A percentile compares a stretch with the other conserved stretches of the same genome.
Conservation (phyloP, 2,113 vertebrate genomes). For the Labeo catla region DNA sequence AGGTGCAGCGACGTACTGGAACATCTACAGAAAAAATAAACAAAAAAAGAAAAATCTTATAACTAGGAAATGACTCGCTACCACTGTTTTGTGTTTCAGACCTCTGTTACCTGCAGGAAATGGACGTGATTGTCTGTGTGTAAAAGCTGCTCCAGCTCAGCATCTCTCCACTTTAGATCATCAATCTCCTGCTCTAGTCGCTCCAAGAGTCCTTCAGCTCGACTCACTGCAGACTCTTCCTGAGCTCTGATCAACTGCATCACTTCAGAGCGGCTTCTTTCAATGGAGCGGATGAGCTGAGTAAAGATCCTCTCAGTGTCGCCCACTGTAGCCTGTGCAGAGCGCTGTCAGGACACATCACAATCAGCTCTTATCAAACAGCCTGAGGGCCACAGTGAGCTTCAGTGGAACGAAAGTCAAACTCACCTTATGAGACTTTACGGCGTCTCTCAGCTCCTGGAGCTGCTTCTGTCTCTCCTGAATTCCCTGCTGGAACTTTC, state of each 20-base stretch:
- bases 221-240: slow-evolving; percentile 33
- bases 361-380: not conserved
- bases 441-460: not conserved
- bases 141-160: slow-evolving; percentile 48
- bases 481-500: not conserved
- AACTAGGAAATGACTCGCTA: too few species aligned
- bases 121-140: slow-evolving; percentile 21
- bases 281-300: slow-evolving; percentile 43
- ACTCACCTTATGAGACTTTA: slow-evolving; percentile 3
- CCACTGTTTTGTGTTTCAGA: not conserved
- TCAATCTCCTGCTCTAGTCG: slow-evolving; percentile 48
- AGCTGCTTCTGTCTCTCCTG: slow-evolving; percentile 11
- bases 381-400: not conserved
- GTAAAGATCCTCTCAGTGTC: slow-evolving; percentile 50
- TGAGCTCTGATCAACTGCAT: slow-evolving; percentile 16
- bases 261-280: slow-evolving; percentile 48
- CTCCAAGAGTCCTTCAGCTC: slow-evolving; percentile 38
- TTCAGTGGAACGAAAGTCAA: not conserved
- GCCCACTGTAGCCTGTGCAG: slow-evolving; percentile 46
- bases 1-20: too few species aligned
- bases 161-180: slow-evolving; percentile 43
- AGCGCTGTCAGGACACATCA: slow-evolving; percentile 19
- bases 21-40: too few species aligned
- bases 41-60: too few species aligned
- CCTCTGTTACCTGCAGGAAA: slow-evolving; percentile 30